A percentile compares a stretch with the other conserved stretches of the same genome.
Conservation (phyloP, 2,113 vertebrate genomes). For the Anhinga anhinga region DNA sequence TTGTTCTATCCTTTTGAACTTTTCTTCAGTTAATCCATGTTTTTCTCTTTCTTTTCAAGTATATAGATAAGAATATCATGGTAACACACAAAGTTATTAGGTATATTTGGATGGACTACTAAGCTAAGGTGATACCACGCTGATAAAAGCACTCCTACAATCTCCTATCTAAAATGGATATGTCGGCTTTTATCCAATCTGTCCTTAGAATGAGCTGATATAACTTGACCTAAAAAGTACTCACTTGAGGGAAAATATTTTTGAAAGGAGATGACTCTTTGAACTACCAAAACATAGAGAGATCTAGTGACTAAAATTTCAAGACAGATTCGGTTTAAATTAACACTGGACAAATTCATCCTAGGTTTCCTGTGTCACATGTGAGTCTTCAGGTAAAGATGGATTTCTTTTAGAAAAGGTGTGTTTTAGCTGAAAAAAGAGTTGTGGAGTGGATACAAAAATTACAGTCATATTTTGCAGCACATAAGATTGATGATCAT, state of each 20-base stretch:
- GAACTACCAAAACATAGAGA: background rate
- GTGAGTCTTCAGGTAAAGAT: background rate
- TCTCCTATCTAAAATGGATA: background rate
- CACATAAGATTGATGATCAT: background rate
- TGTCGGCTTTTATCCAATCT: background rate
- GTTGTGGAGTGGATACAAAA: background rate
- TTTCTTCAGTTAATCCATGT: background rate
- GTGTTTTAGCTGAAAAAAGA: background rate
- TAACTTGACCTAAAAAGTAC: background rate
- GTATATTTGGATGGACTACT: background rate
- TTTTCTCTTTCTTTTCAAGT: background rate
- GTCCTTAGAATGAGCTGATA: background rate
- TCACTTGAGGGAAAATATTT: background rate
- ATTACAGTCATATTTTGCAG: no score
- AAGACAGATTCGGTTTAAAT: background rate
- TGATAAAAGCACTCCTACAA: background rate
- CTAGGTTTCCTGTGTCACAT: background rate
- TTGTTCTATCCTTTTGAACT: background rate
- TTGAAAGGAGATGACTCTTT: background rate
- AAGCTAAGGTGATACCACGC: background rate
- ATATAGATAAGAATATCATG: background rate
- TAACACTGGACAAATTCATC: background rate
- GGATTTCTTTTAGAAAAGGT: background rate
- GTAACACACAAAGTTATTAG: background rate
- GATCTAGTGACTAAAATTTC: background rate